Conservation (phyloP, 2,888 invertebrate species). For the Junonia oenone region DNA sequence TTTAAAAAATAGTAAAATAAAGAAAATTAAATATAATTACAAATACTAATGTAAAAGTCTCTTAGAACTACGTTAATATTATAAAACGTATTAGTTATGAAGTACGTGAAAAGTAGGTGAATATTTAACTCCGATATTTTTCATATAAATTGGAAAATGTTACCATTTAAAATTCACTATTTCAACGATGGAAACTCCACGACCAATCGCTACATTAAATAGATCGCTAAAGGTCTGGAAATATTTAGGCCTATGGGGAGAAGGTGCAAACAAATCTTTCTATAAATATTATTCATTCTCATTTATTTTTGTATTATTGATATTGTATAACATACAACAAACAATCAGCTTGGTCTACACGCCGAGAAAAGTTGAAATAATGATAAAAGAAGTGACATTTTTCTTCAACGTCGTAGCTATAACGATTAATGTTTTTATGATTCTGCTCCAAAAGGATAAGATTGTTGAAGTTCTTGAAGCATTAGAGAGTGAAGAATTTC, state of each 20-base stretch:
- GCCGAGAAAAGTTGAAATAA: slow-evolving; percentile 45
- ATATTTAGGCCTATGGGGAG: slow-evolving; percentile 51
- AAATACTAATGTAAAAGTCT: background rate
- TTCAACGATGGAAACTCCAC: slow-evolving; percentile 5
- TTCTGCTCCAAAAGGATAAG: slow-evolving; percentile 1
- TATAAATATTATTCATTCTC: slow-evolving; percentile 47
- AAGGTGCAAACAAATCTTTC: slow-evolving; percentile 35
- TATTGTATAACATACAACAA: slow-evolving; percentile 44
- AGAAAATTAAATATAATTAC: background rate
- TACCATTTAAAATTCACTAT: background rate
- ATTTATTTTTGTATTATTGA: slow-evolving; percentile 39
- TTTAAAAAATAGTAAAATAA: background rate
- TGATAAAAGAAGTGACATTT: slow-evolving; percentile 54
- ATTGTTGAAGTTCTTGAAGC: slow-evolving; percentile 9
- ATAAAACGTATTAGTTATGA: background rate
- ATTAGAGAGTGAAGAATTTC: slow-evolving; percentile 12
- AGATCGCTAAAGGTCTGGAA: slow-evolving; percentile 35
- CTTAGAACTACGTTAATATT: background rate
- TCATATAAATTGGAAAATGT: background rate
- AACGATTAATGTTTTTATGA: slow-evolving; percentile 25
- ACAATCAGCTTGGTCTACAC: slow-evolving; percentile 49
- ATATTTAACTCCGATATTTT: background rate
- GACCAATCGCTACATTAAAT: slow-evolving; percentile 7
- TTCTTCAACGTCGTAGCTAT: slow-evolving; percentile 51
- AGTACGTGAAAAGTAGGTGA: background rate